These are phyloP conservation scores for Cyprinella venusta DNA, from an alignment of 2,797 vertebrate species.

Conservation along the genomic window DNA sequence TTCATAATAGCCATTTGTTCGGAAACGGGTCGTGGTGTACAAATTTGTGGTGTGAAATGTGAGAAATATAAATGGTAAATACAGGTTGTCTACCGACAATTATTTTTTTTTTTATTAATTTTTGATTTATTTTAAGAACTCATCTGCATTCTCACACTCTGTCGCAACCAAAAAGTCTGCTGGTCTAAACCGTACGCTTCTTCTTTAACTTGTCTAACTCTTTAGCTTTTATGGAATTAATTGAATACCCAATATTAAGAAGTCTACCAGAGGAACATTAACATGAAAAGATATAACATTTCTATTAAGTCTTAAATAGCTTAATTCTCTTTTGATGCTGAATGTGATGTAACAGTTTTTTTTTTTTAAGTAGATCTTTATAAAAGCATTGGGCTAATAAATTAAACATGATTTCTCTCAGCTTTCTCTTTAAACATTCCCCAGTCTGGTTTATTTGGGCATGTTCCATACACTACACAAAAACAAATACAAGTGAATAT, in stretches of 20 bases:
- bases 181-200: background rate
- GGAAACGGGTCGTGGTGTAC: background rate
- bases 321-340: constrained; percentile 62
- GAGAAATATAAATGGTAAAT: background rate
- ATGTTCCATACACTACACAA: constrained; percentile 56
- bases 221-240: background rate
- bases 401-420: constrained; percentile 62
- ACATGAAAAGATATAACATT: constrained; percentile 73
- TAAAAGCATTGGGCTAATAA: constrained; percentile 65
- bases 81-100: background rate
- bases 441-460: constrained; percentile 24
- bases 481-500: constrained; percentile 45
- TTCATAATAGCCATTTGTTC: background rate
- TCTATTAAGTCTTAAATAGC: constrained; percentile 70
- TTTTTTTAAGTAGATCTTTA: constrained; percentile 66
- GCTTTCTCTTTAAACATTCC: constrained; percentile 49
- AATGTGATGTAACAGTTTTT: constrained; percentile 58
- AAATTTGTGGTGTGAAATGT: background rate
- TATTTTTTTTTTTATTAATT: background rate
- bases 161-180: background rate
- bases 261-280: constrained; percentile 62
- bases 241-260: constrained; percentile 45
- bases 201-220: background rate
- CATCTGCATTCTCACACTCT: background rate
- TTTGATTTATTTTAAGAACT: background rate